Conservation (phyloP, 2,888 invertebrate species). For the Cheilosia impressa region DNA sequence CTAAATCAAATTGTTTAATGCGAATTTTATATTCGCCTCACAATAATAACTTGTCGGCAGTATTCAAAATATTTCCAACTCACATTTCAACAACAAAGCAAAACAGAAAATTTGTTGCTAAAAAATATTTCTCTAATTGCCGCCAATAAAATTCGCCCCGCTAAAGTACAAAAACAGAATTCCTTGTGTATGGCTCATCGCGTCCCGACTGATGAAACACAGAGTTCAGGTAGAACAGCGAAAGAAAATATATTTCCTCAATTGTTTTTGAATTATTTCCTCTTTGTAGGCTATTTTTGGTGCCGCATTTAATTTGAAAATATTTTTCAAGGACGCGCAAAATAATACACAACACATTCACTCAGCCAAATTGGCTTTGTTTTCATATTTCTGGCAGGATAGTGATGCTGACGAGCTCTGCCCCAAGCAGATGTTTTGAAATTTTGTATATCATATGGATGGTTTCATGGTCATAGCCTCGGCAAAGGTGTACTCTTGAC, state of each 20-base stretch:
- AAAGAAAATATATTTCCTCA: constrained; percentile 13
- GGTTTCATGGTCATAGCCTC: constrained; percentile 35
- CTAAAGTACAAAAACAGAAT: constrained; percentile 26
- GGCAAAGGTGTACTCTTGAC: constrained; percentile 34
- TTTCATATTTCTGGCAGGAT: constrained; percentile 18
- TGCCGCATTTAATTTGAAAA: constrained; percentile 8
- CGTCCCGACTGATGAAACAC: constrained; percentile 11
- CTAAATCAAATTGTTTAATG: constrained; percentile 31
- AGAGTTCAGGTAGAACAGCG: constrained; percentile 28
- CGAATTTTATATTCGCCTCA: constrained; percentile 1
- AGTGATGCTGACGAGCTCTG: neutral
- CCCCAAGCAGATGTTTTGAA: constrained; percentile 29
- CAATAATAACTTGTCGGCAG: neutral
- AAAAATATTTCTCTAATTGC: constrained; percentile 19
- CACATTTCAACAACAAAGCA: neutral
- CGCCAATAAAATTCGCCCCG: neutral
- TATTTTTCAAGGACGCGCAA: constrained; percentile 27
- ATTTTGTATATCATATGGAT: neutral
- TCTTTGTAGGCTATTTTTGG: constrained; percentile 44
- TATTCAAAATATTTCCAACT: constrained; percentile 25
- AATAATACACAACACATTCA: neutral
- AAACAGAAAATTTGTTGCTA: constrained; percentile 20
- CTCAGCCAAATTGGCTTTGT: constrained; percentile 29
- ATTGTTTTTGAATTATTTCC: constrained; percentile 25
- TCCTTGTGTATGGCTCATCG: constrained; percentile 34